These are phyloP conservation scores for Micromesistius poutassou DNA, from an alignment of 2,797 vertebrate species.

Conservation along the genomic window DNA sequence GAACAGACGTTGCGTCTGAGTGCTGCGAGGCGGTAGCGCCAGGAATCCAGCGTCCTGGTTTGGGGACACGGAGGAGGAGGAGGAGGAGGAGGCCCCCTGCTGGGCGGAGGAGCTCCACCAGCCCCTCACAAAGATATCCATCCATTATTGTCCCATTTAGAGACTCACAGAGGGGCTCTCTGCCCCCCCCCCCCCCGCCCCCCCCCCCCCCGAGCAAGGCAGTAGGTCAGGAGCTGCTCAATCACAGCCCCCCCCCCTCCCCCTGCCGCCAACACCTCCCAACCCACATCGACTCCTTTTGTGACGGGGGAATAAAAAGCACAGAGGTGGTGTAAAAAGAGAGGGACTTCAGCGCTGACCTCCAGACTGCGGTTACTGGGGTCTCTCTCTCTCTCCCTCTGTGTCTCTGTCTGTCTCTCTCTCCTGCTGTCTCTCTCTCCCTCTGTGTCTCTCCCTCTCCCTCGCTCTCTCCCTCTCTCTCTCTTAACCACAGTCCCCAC, in stretches of 20 bases:
- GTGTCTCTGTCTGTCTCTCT: constrained; percentile 27
- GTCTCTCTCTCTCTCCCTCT: constrained; percentile 59
- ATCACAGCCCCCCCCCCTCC: constrained; percentile 58
- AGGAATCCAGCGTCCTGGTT: constrained; percentile 37
- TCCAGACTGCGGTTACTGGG: constrained; percentile 61
- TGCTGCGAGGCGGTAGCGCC: constrained; percentile 20
- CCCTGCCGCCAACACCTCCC: background rate
- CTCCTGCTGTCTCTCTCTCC: constrained; percentile 33
- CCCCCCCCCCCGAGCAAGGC: constrained; percentile 27
- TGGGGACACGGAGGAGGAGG: constrained; percentile 20
- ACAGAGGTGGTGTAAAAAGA: constrained; percentile 47
- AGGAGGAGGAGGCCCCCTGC: constrained; percentile 44
- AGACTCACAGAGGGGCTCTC: constrained; percentile 17
- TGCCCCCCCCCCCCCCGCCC: constrained; percentile 9
- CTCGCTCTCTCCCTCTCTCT: constrained; percentile 37
- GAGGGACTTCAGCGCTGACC: constrained; percentile 60
- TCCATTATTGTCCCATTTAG: constrained; percentile 61
- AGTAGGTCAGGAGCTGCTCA: constrained; percentile 59
- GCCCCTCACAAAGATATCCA: constrained; percentile 47
- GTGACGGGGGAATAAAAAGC: constrained; percentile 55
- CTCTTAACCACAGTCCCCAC: constrained; percentile 41
- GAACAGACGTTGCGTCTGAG: constrained; percentile 66
- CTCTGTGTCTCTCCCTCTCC: constrained; percentile 32
- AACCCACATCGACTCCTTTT: constrained; percentile 45
- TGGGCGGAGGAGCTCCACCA: constrained; percentile 28